Percentiles rank a stretch among this genome's conserved stretches.
These are phyloP conservation scores for Catagonus wagneri DNA, from an alignment of 2,113 vertebrate genomes.

Conservation along the genomic window DNA sequence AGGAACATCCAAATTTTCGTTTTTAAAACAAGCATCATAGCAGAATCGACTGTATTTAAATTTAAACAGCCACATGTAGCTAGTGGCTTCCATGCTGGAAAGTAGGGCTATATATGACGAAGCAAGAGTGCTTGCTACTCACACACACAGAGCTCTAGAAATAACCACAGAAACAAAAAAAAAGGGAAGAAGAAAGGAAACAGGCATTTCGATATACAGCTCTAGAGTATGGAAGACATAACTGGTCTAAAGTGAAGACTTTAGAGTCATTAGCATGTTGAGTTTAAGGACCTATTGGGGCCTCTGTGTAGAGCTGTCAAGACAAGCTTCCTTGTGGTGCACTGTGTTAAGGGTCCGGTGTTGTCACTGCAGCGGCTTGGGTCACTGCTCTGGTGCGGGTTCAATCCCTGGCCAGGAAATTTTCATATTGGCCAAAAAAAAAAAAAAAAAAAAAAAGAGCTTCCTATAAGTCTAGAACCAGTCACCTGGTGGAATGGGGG, in stretches of 20 bases:
- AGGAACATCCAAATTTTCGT: no score
- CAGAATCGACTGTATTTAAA: conserved; percentile 55
- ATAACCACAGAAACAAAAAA: not conserved
- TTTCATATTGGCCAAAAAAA: no score
- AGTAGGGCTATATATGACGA: not conserved
- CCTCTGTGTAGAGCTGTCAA: not conserved
- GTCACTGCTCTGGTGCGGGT: no score
- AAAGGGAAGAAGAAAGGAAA: not conserved
- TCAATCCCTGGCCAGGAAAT: no score
- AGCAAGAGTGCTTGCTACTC: not conserved
- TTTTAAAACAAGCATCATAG: conserved; percentile 39
- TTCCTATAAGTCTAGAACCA: not conserved
- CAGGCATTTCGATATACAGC: not conserved
- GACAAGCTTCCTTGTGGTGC: not conserved
- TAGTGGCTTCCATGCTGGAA: not conserved
- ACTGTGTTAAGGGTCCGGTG: no score
- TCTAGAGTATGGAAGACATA: not conserved
- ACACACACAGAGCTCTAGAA: not conserved
- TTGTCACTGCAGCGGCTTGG: no score
- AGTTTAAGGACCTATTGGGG: not conserved
- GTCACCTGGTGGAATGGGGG: not conserved
- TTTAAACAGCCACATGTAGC: conserved; percentile 39
- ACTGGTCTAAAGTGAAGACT: conserved; percentile 24
- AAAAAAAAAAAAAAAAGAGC: not conserved
- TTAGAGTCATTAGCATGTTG: not conserved